Evolutionary conservation across 2,797 vertebrate genomes (phyloP).

Genomic region (Siniperca obscura): DNA sequence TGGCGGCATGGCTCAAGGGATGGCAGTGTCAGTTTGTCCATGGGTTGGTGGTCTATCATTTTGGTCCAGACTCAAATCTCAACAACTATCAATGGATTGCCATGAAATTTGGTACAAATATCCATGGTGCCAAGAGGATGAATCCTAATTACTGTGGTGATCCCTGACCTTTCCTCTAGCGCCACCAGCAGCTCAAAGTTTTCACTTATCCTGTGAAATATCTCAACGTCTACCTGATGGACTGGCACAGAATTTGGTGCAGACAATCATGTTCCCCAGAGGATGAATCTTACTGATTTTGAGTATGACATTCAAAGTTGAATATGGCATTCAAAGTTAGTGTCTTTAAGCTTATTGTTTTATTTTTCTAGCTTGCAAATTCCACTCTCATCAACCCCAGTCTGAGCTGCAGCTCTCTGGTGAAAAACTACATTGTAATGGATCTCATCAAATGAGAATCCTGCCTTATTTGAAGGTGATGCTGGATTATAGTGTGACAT

Average conservation of each 20-base stretch:
- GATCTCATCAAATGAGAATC: conserved; percentile 9
- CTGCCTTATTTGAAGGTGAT: conserved; percentile 25
- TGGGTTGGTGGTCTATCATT: background rate
- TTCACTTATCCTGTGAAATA: background rate
- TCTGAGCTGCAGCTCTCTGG: too few species aligned
- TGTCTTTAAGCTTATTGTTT: too few species aligned
- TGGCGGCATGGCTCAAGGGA: background rate
- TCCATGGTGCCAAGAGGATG: background rate
- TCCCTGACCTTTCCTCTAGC: background rate
- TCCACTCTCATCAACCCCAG: too few species aligned
- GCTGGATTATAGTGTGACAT: background rate
- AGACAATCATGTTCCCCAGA: background rate
- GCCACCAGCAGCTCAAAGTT: background rate
- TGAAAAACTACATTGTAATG: too few species aligned
- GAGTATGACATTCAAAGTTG: too few species aligned
- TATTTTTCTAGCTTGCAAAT: too few species aligned
- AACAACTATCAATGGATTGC: background rate
- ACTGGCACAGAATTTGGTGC: background rate
- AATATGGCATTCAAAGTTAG: too few species aligned
- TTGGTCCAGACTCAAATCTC: background rate
- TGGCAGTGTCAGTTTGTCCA: background rate
- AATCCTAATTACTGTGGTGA: background rate
- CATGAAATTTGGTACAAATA: background rate
- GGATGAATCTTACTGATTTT: background rate
- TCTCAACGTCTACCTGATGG: background rate